Evolutionary conservation across 2,888 invertebrate species (phyloP), one percentile per base, ranked within the genome.

Genomic region (Hemistola chrysoprasaria): DNA sequence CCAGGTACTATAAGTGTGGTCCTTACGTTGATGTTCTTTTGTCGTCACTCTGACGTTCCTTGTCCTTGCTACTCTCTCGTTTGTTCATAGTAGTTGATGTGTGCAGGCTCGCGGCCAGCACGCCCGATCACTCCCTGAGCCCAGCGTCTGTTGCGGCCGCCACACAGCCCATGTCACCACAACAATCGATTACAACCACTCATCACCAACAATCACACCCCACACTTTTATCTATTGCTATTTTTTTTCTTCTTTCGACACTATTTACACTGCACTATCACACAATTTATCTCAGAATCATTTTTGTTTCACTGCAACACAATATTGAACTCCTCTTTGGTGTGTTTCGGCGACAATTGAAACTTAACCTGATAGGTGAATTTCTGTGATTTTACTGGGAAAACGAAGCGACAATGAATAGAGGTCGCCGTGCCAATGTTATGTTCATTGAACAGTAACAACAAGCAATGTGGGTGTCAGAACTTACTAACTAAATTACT

Each of bases 381-480:
- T 65, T 62, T 63, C 63, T 56, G 53, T 50, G 55, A 64, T 67
- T 72, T 73, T 69, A 68, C 60, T 64, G 55, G 57, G 62, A 71
- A 77, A 69, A 63, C 59, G 56, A 58, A 71, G 52, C 63, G 56
- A 72, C 64, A 76, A 47, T 71, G 67, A 77, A 78, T 82, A 82
- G 78, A 83, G 82, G 79, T 83, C 82, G 83, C 71, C 71, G 72
- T 77, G 71, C 77, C 78, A 82, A 84, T 87, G 84, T 87, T 87
- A 83, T 87, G 87, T 70, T 86, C 85, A 85, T 76, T 85, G 76
- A 83, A 83, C 80, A 85, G 86, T 83, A 84, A 86, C 85, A 85
- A 83, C 79, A 81, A 78, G 71, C 74, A 59, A 74, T 75, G 78
- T 76, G 77, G 78, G 79, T 80, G 81, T 77, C 65, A 47, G 64